Evolutionary conservation across 1,140 invertebrate genomes (phyloP).

Genomic region (Matsumurasca onukii): DNA sequence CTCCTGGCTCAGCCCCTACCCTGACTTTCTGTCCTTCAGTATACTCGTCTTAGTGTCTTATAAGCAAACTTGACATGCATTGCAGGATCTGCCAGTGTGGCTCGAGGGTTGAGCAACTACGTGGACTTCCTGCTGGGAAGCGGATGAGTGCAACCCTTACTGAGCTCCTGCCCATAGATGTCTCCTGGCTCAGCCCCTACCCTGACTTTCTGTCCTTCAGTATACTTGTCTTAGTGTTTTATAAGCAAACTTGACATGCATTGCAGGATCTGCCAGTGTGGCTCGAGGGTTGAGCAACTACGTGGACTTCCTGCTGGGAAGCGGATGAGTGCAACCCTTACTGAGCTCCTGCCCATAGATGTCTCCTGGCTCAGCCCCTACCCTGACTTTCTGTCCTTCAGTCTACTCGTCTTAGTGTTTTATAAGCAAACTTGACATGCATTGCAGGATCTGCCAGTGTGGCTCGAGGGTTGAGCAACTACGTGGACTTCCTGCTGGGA

Average conservation of each 20-base stretch:
- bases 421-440: conserved; percentile 50
- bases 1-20: conserved; percentile 60
- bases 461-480: conserved; percentile 69
- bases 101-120: conserved; percentile 70
- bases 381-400: conserved; percentile 67
- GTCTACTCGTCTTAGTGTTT: conserved; percentile 56
- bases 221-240: too few species aligned
- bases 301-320: conserved; percentile 63
- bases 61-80: too few species aligned
- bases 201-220: conserved; percentile 69
- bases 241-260: too few species aligned
- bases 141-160: conserved; percentile 60
- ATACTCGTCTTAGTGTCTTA: conserved; percentile 59
- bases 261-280: conserved; percentile 66
- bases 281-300: conserved; percentile 72
- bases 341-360: conserved; percentile 57
- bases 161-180: conserved; percentile 57
- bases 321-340: conserved; percentile 62
- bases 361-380: conserved; percentile 60
- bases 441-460: conserved; percentile 64
- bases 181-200: conserved; percentile 60
- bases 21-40: conserved; percentile 65
- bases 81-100: conserved; percentile 72
- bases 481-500: conserved; percentile 65
- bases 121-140: conserved; percentile 65